Conservation (phyloP, 92 coral and sea anemone genomes). For the Zoanthus gigantus region DNA sequence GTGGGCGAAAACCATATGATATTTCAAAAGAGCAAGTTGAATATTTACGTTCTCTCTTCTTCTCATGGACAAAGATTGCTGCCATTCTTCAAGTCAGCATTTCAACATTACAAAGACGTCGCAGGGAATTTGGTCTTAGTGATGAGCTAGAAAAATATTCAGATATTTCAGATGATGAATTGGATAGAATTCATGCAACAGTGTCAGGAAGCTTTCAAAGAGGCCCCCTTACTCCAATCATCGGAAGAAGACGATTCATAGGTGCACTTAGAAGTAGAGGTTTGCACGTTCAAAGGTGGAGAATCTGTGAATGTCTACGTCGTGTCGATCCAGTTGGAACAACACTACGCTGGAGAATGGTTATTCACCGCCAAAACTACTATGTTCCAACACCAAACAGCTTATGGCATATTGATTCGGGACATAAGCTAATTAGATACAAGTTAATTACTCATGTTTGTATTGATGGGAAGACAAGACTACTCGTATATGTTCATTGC, state of each 20-base stretch:
- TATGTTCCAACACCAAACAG: slow-evolving; percentile 69
- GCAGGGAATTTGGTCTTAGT: background rate
- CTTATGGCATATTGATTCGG: slow-evolving; percentile 67
- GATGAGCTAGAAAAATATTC: background rate
- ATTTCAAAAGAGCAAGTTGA: background rate
- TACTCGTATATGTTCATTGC: slow-evolving; percentile 56
- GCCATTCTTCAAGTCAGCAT: background rate
- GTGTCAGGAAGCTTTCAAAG: background rate
- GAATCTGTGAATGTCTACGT: slow-evolving; percentile 53
- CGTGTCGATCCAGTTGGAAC: slow-evolving; percentile 47
- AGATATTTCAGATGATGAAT: background rate
- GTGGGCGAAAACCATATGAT: background rate
- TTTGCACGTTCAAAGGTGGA: too few relatives aligned
- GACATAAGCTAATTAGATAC: slow-evolving; percentile 58
- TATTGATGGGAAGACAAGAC: slow-evolving; percentile 59
- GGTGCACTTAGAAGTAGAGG: slow-evolving; percentile 58
- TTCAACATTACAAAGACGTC: background rate
- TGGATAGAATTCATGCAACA: background rate
- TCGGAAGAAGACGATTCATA: slow-evolving; percentile 66
- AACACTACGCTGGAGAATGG: slow-evolving; percentile 75
- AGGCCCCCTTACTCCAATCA: slow-evolving; percentile 66
- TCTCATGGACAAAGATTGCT: background rate
- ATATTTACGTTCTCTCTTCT: background rate
- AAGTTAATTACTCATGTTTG: slow-evolving; percentile 66
- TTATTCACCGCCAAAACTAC: slow-evolving; percentile 63